phyloP scores from a whole-genome alignment of 2,888 invertebrate species.

The Caenorhabditis sp. region DNA sequence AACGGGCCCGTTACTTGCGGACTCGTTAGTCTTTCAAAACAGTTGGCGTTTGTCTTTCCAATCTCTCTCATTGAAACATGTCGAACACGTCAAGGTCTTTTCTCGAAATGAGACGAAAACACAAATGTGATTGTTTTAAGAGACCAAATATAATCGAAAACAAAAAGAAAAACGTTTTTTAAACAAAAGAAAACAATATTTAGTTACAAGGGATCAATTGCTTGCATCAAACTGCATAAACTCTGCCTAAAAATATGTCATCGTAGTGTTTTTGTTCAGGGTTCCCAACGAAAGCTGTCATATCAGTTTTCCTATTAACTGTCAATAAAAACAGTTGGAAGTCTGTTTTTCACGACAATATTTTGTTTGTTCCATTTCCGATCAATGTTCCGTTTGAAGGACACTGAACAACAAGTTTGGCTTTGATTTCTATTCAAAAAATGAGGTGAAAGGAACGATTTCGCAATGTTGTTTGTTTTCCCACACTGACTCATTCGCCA shows the following conservation, averaged over 20 bases:
- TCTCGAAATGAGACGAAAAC: conserved; percentile 14
- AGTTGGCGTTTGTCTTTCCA: conserved; percentile 34
- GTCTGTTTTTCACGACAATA: no score
- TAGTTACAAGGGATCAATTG: not conserved
- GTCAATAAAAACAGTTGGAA: no score
- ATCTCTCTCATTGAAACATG: conserved; percentile 36
- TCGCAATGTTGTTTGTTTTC: conserved; percentile 61
- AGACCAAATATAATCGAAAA: conserved; percentile 4
- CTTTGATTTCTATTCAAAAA: conserved; percentile 23
- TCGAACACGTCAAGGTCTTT: conserved; percentile 43
- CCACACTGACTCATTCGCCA: conserved; percentile 58
- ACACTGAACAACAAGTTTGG: conserved; percentile 11
- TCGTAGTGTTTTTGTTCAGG: no score
- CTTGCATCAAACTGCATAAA: no score
- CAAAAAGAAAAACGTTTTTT: not conserved
- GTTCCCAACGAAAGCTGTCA: no score
- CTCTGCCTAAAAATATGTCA: no score
- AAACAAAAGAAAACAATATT: not conserved
- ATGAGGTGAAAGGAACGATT: conserved; percentile 33
- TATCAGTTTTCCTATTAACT: no score
- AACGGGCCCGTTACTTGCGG: conserved; percentile 1
- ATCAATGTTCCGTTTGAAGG: conserved; percentile 8
- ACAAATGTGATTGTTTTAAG: conserved; percentile 5
- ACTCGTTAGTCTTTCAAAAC: conserved; percentile 11
- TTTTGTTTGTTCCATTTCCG: not conserved